phyloP scores from a whole-genome alignment of 2,888 invertebrate genomes.

The Heliothis peltigera region DNA sequence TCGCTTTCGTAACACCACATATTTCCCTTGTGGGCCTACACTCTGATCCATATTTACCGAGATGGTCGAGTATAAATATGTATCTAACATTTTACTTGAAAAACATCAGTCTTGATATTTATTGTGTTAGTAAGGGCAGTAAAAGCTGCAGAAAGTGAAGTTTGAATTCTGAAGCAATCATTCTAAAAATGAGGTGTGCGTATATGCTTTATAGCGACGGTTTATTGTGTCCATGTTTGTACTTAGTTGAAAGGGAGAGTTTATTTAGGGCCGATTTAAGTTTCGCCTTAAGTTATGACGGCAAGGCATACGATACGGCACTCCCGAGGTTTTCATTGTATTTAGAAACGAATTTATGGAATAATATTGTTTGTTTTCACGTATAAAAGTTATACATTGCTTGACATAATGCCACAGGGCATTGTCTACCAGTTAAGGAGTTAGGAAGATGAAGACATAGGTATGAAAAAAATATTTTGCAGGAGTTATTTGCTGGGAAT shows the following conservation, averaged over 20 bases:
- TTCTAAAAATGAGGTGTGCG: conserved; percentile 36
- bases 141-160: conserved; percentile 43
- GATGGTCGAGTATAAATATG: neutral
- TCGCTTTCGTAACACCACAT: too few relatives aligned
- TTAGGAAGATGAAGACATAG: too few relatives aligned
- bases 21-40: too few relatives aligned
- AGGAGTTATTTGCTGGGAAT: neutral
- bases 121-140: conserved; percentile 21
- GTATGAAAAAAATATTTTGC: too few relatives aligned
- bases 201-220: conserved; percentile 34
- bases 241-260: conserved; percentile 23
- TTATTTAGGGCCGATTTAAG: conserved; percentile 23
- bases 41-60: too few relatives aligned
- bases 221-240: conserved; percentile 21
- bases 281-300: conserved; percentile 1
- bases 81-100: neutral
- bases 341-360: neutral
- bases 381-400: too few relatives aligned
- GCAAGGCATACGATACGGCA: neutral
- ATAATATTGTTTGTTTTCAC: neutral
- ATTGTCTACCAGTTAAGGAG: too few relatives aligned
- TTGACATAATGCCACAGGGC: too few relatives aligned
- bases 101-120: conserved; percentile 1
- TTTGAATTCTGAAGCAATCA: conserved; percentile 45
- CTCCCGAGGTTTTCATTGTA: neutral